Percentiles rank a stretch among this genome's conserved stretches.
Evolutionary conservation across 2,113 vertebrate genomes (phyloP).

Genomic region (Calypte anna): DNA sequence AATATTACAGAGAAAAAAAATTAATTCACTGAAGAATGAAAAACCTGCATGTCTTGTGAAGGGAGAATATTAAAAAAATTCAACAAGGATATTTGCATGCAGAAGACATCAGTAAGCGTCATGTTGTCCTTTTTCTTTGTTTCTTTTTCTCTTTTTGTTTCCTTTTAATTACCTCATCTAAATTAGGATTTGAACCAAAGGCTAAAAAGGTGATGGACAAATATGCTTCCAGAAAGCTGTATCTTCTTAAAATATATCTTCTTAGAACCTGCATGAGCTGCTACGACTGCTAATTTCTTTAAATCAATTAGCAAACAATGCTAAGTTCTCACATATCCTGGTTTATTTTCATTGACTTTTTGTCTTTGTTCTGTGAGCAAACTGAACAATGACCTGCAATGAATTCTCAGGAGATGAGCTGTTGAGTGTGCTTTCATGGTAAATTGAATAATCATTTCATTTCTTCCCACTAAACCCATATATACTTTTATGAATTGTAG

Average conservation of each 20-base stretch:
- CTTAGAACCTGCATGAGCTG: neutral
- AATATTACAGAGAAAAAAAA: slow-evolving; percentile 14
- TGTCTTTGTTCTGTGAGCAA: neutral
- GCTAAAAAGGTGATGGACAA: neutral
- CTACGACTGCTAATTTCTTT: neutral
- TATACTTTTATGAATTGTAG: neutral
- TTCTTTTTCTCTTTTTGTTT: neutral
- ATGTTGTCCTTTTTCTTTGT: neutral
- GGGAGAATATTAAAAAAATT: neutral
- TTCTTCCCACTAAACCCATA: neutral
- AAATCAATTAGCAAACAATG: neutral
- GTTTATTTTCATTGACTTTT: neutral
- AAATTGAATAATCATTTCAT: slow-evolving; percentile 10
- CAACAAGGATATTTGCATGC: neutral
- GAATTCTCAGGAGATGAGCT: neutral
- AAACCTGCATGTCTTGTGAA: neutral
- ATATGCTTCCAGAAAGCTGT: neutral
- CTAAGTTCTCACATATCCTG: neutral
- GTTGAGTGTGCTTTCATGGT: neutral
- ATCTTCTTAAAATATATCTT: neutral
- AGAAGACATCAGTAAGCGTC: neutral
- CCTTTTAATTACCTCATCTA: neutral
- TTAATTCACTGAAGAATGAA: neutral
- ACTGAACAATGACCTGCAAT: neutral
- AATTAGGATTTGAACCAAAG: neutral